Evolutionary conservation across 2,797 vertebrate species (phyloP).

Genomic region (Hyperoplus lanceolatus): DNA sequence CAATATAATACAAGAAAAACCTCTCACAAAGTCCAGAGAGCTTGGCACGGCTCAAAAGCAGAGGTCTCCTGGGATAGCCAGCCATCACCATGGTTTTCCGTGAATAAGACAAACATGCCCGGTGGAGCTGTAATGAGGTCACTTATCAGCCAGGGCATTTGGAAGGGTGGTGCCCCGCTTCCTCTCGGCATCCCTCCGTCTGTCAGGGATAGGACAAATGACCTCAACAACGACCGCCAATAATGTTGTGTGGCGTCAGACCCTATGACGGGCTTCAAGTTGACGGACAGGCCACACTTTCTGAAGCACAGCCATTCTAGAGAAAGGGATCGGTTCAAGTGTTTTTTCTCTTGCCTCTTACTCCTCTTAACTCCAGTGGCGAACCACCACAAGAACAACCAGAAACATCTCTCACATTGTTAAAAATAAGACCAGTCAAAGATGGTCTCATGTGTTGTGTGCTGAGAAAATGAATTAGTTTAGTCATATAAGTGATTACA

Average conservation of each 20-base stretch:
- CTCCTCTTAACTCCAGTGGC: not conserved
- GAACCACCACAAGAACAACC: not conserved
- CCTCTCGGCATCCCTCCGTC: slow-evolving; percentile 71
- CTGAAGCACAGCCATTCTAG: slow-evolving; percentile 6
- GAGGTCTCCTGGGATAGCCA: slow-evolving; percentile 41
- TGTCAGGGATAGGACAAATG: slow-evolving; percentile 55
- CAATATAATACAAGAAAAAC: slow-evolving; percentile 59
- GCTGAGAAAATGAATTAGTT: slow-evolving; percentile 17
- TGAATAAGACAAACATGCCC: slow-evolving; percentile 68
- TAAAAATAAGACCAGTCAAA: slow-evolving; percentile 17
- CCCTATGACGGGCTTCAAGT: slow-evolving; percentile 40
- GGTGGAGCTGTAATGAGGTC: slow-evolving; percentile 75
- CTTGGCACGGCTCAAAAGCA: slow-evolving; percentile 52
- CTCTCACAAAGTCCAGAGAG: slow-evolving; percentile 38
- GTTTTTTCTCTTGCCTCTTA: not conserved
- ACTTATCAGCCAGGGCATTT: slow-evolving; percentile 73
- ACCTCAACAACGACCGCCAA: slow-evolving; percentile 56
- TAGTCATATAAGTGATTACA: slow-evolving; percentile 26
- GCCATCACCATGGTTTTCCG: slow-evolving; percentile 60
- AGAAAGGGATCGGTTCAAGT: slow-evolving; percentile 9
- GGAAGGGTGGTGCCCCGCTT: slow-evolving; percentile 65
- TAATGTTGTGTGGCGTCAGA: slow-evolving; percentile 56
- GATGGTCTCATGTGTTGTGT: slow-evolving; percentile 7
- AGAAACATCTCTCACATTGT: not conserved
- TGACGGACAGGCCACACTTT: slow-evolving; percentile 40